These are phyloP conservation scores for Simalia tracyae DNA, from an alignment of 2,797 vertebrate genomes.

Conservation along the genomic window DNA sequence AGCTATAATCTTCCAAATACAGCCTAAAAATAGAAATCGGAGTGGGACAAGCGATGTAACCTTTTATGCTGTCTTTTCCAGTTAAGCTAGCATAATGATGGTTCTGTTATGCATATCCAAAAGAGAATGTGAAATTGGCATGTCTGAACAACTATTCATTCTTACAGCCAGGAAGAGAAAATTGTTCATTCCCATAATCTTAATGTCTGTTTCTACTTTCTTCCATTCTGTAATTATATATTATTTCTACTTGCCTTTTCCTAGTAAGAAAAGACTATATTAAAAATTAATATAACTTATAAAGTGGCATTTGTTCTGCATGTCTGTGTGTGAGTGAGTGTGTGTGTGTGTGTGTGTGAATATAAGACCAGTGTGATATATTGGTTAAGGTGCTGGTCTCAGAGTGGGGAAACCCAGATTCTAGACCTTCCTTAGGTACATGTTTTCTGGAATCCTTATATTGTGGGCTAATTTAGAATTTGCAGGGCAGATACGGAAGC, in stretches of 20 bases:
- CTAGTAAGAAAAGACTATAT: background rate
- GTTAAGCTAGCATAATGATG: background rate
- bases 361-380: background rate
- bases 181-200: conserved; percentile 15
- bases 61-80: background rate
- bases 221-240: background rate
- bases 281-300: background rate
- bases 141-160: conserved; percentile 43
- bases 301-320: background rate
- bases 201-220: background rate
- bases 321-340: background rate
- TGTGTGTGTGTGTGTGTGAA: background rate
- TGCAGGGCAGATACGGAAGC: background rate
- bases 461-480: background rate
- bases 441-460: background rate
- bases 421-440: background rate
- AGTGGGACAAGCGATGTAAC: background rate
- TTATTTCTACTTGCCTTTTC: background rate
- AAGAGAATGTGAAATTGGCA: conserved; percentile 13
- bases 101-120: conserved; percentile 24
- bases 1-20: background rate
- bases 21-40: background rate
- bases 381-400: background rate
- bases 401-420: background rate
- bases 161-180: conserved; percentile 38